Percentiles rank a stretch among this genome's conserved stretches.
These are phyloP conservation scores for Eurosta solidaginis DNA, from an alignment of 1,140 invertebrate genomes.

Conservation along the genomic window DNA sequence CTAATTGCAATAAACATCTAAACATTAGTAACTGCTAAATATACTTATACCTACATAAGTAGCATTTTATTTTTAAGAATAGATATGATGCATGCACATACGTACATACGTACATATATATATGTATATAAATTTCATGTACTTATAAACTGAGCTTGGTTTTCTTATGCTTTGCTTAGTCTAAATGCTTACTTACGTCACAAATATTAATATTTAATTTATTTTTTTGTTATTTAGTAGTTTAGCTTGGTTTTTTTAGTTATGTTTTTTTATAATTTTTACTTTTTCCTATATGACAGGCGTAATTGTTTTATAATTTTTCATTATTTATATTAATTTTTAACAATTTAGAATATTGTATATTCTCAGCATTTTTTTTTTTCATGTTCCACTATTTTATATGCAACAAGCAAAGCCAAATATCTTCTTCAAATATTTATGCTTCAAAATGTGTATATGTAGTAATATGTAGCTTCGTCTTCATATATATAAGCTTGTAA, in stretches of 20 bases:
- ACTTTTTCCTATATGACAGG: not conserved
- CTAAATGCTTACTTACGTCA: not conserved
- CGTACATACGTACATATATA: not conserved
- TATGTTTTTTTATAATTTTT: not conserved
- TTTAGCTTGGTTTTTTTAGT: too few relatives aligned
- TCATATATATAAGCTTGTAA: too few relatives aligned
- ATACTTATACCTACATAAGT: not conserved
- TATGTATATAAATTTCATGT: conserved; percentile 1
- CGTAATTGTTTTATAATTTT: not conserved
- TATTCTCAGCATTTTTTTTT: not conserved
- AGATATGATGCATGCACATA: too few relatives aligned
- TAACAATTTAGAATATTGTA: not conserved
- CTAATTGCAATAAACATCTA: conserved; percentile 9
- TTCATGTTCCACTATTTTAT: not conserved
- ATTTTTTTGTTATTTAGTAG: too few relatives aligned
- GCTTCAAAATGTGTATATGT: too few relatives aligned
- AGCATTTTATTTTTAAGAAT: too few relatives aligned
- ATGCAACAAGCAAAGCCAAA: not conserved
- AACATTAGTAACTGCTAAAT: not conserved
- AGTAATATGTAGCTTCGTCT: too few relatives aligned
- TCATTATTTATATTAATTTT: not conserved
- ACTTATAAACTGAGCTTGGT: not conserved
- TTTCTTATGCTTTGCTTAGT: not conserved
- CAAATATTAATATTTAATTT: not conserved
- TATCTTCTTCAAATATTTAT: not conserved